Evolutionary conservation across 2,797 vertebrate genomes (phyloP).

Genomic region (Lagodon rhomboides): DNA sequence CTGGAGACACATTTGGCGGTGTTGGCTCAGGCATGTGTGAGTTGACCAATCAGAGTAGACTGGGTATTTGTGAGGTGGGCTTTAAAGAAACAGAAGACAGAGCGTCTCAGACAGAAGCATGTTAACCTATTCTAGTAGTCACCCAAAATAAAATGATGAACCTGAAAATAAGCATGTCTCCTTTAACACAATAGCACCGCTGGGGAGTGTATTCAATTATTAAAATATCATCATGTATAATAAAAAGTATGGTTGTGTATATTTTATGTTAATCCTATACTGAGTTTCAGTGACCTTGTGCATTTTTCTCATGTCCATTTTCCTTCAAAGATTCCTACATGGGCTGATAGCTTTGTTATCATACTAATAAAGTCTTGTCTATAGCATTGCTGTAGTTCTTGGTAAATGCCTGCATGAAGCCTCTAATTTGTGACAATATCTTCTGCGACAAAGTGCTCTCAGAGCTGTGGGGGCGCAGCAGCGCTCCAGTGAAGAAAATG

Average conservation of each 20-base stretch:
- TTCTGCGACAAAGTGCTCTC: constrained; percentile 19
- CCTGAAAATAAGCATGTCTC: too few species aligned
- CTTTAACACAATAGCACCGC: neutral
- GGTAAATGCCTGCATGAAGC: constrained; percentile 3
- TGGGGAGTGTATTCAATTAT: neutral
- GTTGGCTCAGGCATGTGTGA: too few species aligned
- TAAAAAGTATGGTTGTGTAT: neutral
- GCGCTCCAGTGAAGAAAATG: neutral
- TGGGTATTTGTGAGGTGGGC: too few species aligned
- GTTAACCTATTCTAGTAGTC: too few species aligned
- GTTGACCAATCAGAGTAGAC: too few species aligned
- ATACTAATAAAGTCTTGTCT: neutral
- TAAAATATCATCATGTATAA: neutral
- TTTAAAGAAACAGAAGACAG: too few species aligned
- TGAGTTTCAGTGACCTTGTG: neutral
- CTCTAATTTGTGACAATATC: constrained; percentile 15
- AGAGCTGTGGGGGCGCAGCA: neutral
- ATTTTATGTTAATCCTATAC: neutral
- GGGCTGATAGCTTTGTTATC: neutral
- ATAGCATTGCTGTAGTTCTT: neutral
- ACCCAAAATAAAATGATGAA: too few species aligned
- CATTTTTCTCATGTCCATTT: neutral
- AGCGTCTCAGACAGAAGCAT: too few species aligned
- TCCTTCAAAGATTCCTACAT: neutral
- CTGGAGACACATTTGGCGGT: too few species aligned